Conservation (phyloP, 64 coral and sea anemone species). For the Montipora efflorescens region DNA sequence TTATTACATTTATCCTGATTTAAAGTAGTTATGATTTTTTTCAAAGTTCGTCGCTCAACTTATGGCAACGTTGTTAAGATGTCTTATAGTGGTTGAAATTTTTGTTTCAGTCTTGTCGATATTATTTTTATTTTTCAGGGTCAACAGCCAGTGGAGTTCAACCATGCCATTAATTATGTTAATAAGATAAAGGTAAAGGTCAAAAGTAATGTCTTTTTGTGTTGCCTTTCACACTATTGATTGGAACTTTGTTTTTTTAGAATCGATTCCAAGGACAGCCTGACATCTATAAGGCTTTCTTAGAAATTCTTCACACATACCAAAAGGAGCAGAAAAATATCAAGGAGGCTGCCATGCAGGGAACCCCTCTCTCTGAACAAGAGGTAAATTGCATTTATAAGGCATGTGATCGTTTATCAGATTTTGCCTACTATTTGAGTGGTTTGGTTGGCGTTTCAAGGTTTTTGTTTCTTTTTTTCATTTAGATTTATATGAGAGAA, state of each 20-base stretch:
- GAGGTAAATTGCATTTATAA: conserved; percentile 61
- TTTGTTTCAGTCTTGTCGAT: neutral
- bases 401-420: neutral
- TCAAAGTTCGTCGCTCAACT: too few relatives aligned
- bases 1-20: too few relatives aligned
- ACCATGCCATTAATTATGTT: conserved; percentile 99
- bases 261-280: conserved; percentile 99
- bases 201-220: neutral
- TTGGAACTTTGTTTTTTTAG: conserved; percentile 23
- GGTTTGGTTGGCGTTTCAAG: too few relatives aligned
- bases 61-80: too few relatives aligned
- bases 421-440: neutral
- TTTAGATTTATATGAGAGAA: conserved; percentile 95
- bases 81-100: neutral
- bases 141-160: conserved; percentile 98
- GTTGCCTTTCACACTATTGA: neutral
- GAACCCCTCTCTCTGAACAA: conserved; percentile 95
- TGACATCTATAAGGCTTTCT: conserved; percentile 96
- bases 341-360: conserved; percentile 96
- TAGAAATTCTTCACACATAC: conserved; percentile 98
- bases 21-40: too few relatives aligned
- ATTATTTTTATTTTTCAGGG: conserved; percentile 43
- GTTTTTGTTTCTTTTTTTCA: neutral
- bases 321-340: conserved; percentile 98
- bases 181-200: conserved; percentile 95